Conservation (phyloP, 2,888 invertebrate genomes). For the Nomada flava region DNA sequence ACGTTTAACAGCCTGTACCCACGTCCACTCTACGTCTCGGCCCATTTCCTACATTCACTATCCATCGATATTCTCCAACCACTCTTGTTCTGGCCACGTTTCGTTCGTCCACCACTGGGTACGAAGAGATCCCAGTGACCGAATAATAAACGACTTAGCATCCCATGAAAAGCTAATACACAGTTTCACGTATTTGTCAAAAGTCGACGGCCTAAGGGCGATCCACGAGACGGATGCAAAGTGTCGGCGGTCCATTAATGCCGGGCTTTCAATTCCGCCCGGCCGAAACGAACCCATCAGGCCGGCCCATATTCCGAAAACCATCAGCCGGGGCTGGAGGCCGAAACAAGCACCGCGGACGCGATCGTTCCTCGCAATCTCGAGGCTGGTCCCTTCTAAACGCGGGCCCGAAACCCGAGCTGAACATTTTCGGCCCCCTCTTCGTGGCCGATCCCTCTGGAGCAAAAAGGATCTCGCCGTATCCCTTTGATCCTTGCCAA, state of each 20-base stretch:
- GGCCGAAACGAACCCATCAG: conserved; percentile 52
- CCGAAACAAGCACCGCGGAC: conserved; percentile 46
- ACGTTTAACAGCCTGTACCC: no score
- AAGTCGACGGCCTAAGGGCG: neutral
- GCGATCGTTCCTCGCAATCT: conserved; percentile 58
- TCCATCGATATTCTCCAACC: no score
- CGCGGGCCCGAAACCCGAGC: conserved; percentile 70
- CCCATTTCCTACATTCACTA: no score
- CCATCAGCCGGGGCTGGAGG: conserved; percentile 44
- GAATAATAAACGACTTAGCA: no score
- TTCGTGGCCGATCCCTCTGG: conserved; percentile 62
- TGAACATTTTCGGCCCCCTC: conserved; percentile 66
- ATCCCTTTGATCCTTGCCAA: conserved; percentile 75
- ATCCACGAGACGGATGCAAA: conserved; percentile 30
- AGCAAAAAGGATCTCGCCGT: conserved; percentile 73
- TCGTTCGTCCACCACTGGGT: no score
- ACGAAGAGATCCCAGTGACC: no score
- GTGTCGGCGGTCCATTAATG: conserved; percentile 43
- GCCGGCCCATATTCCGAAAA: conserved; percentile 55
- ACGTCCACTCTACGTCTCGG: no score
- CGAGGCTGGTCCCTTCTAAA: conserved; percentile 44
- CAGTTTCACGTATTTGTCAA: conserved; percentile 21
- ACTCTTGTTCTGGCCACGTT: no score
- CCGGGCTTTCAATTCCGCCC: conserved; percentile 45
- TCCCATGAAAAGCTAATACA: no score